Evolutionary conservation across 2,888 invertebrate genomes (phyloP).

Genomic region (Aporophyla nigra): DNA sequence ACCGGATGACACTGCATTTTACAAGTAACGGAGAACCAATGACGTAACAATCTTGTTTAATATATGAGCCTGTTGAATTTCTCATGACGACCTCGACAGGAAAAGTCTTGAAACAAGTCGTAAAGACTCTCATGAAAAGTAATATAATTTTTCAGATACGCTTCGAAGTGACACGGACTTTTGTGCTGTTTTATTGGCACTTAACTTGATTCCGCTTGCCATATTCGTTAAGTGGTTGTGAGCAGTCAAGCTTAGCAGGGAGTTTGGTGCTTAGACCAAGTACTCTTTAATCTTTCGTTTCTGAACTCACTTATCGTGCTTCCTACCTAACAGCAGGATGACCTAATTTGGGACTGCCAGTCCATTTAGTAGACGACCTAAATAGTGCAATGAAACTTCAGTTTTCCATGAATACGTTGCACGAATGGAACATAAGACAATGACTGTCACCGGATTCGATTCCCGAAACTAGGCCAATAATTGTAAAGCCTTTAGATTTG

Average conservation of each 20-base stretch:
- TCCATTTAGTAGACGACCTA: slow-evolving; percentile 34
- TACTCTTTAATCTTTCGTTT: background rate
- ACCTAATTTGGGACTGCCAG: slow-evolving; percentile 1
- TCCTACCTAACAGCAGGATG: background rate
- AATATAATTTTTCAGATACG: slow-evolving; percentile 47
- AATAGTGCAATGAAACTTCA: slow-evolving; percentile 45
- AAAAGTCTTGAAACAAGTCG: slow-evolving; percentile 37
- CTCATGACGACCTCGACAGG: slow-evolving; percentile 20
- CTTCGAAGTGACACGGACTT: slow-evolving; percentile 18
- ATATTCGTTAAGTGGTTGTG: slow-evolving; percentile 20
- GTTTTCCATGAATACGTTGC: slow-evolving; percentile 42
- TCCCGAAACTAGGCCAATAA: slow-evolving; percentile 52
- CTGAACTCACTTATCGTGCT: background rate
- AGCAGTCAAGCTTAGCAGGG: background rate
- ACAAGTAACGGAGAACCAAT: slow-evolving; percentile 31
- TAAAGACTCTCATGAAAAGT: slow-evolving; percentile 47
- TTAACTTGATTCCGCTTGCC: slow-evolving; percentile 16
- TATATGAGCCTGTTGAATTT: slow-evolving; percentile 62
- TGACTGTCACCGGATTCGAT: slow-evolving; percentile 36
- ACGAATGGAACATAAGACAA: slow-evolving; percentile 46
- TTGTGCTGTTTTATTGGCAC: slow-evolving; percentile 35
- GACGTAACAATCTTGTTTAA: slow-evolving; percentile 47
- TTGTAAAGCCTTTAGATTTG: slow-evolving; percentile 45
- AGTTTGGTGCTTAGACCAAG: background rate
- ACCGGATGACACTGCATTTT: slow-evolving; percentile 61